These are phyloP conservation scores for Antheraea yamamai DNA, from an alignment of 2,888 invertebrate species.

Conservation along the genomic window DNA sequence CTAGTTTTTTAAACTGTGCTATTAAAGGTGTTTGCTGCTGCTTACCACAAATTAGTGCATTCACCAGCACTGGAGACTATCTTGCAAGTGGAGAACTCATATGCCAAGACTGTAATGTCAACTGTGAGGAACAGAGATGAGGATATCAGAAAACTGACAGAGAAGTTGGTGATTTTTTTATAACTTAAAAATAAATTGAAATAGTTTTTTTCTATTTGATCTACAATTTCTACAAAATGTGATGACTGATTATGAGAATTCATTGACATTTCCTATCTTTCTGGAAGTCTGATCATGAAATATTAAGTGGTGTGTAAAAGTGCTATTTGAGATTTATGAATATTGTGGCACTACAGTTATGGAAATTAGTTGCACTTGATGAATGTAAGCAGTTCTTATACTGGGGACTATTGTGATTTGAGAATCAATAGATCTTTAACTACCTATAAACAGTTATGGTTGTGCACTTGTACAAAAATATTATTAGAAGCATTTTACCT, in stretches of 20 bases:
- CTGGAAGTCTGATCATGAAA: too few species aligned
- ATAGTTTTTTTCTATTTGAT: background rate
- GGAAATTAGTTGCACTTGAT: too few species aligned
- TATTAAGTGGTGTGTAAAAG: too few species aligned
- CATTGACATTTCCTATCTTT: too few species aligned
- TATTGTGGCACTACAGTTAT: too few species aligned
- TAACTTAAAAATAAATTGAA: background rate
- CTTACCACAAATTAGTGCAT: conserved; percentile 91
- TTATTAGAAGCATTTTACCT: too few species aligned
- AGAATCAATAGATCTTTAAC: background rate
- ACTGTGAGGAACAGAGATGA: conserved; percentile 88
- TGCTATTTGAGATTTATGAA: too few species aligned
- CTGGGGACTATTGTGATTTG: background rate
- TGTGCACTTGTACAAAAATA: too few species aligned
- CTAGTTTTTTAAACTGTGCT: background rate
- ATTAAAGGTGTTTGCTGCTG: conserved; percentile 87
- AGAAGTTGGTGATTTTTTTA: conserved; percentile 7
- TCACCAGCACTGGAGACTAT: conserved; percentile 94
- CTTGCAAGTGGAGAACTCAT: conserved; percentile 92
- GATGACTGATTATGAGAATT: too few species aligned
- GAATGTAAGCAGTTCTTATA: too few species aligned
- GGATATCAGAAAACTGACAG: conserved; percentile 86
- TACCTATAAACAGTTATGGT: too few species aligned
- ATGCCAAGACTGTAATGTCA: conserved; percentile 90
- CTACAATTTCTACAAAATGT: too few species aligned